Base-by-base conservation (phyloP, 2,797 vertebrate genomes). In the Neoniphon sammara region DNA sequence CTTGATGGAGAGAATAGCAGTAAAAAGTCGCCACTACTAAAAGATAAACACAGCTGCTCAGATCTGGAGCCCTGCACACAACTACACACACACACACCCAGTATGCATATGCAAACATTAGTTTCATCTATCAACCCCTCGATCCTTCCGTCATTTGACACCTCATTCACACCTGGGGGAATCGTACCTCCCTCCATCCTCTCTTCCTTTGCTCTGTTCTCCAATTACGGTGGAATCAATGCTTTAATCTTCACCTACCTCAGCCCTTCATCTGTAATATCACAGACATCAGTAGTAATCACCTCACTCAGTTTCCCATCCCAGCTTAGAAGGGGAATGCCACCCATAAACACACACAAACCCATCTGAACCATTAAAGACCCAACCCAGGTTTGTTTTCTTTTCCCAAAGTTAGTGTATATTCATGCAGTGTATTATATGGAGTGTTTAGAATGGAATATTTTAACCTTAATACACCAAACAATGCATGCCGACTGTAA, bases 21-120 rank as follows among this genome's bases (percentile, higher is more conserved):
- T 12, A 36, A 5, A 7, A 14, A 47, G 61, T 18, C 12, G 7
- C 15, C 21, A 6, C 39, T 44, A 52, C 17, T 49, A 27, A 39
- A 46, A 14, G 55, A 79, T 39, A 75, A 77, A 75, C 66, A 65
- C 71, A 69, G 68, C 52, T 71, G 64, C 27, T 73, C 31, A n/a
- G 20, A 21, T 21, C 53, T 61, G 34, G 14, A 66, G 27, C 18
- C 18, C 21, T 57, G n/a, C 31, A 44, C 14, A 25, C 36, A 60
- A 11, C 15, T 8, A 23, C 18, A 17, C 1, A 59, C 52, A 53
- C 49, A 62, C 47, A 77, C 21, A 54, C 55, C 20, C 75, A 27
- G 69, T 30, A 11, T 56, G 5, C 7, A 39, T n/a, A 69, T 52
- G 21, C 21, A 27, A 27, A 31, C 78, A 58, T 50, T 27, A 15